phyloP scores from a whole-genome alignment of 2,888 invertebrate genomes.

The Melipona beecheii region DNA sequence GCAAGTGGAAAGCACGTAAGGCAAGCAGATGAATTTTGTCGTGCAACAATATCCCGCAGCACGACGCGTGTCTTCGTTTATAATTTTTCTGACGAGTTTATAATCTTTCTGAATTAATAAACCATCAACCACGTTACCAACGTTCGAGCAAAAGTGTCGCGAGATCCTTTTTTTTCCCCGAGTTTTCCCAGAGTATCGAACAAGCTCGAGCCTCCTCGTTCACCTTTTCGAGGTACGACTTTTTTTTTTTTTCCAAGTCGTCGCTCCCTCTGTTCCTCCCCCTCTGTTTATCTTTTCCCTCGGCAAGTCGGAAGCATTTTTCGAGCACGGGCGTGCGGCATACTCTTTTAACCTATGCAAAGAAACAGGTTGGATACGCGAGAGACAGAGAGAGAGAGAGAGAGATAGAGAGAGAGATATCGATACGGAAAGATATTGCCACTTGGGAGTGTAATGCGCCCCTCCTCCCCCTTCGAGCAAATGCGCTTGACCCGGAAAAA shows the following conservation, averaged over 20 bases:
- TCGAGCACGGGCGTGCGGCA: neutral
- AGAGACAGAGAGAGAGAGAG: neutral
- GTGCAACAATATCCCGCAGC: too few species aligned
- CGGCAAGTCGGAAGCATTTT: neutral
- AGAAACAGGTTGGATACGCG: conserved; percentile 5
- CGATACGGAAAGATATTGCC: conserved; percentile 72
- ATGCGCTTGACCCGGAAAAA: conserved; percentile 69
- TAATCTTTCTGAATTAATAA: too few species aligned
- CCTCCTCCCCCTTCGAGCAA: conserved; percentile 48
- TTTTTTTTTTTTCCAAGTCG: neutral
- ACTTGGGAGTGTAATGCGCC: conserved; percentile 74
- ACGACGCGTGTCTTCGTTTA: too few species aligned
- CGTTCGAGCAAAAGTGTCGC: too few species aligned
- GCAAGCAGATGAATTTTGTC: too few species aligned
- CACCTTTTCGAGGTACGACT: neutral
- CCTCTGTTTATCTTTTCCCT: neutral
- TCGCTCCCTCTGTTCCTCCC: neutral
- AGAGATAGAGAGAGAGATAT: conserved; percentile 46
- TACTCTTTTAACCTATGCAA: conserved; percentile 42
- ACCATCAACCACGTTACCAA: too few species aligned
- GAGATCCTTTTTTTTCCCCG: neutral
- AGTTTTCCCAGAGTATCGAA: neutral
- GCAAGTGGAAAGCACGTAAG: too few species aligned
- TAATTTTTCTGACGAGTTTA: too few species aligned
- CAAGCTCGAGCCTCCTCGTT: neutral